Conservation (phyloP, 2,888 invertebrate genomes). For the Eilema griseolum region DNA sequence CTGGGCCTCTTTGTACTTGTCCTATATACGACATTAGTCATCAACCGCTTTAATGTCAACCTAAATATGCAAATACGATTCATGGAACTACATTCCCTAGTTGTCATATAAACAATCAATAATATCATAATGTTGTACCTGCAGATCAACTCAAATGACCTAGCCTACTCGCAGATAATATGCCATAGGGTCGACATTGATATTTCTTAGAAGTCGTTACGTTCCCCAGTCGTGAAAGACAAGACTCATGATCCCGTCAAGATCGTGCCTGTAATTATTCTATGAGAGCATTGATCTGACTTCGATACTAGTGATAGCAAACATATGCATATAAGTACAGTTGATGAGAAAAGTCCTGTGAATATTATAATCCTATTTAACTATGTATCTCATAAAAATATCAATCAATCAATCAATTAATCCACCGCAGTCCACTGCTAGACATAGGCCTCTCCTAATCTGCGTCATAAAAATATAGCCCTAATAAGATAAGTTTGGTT, state of each 20-base stretch:
- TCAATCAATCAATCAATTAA: no score
- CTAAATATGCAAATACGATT: background rate
- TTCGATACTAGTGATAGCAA: background rate
- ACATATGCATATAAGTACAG: background rate
- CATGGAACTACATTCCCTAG: background rate
- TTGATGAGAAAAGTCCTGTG: background rate
- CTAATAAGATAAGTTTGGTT: background rate
- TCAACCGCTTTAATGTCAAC: background rate
- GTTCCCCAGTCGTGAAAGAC: constrained; percentile 7
- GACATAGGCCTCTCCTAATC: no score
- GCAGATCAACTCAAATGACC: background rate
- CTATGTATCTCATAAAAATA: no score
- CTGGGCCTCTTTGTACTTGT: background rate
- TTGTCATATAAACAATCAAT: constrained; percentile 2
- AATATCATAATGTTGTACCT: background rate
- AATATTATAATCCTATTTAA: background rate
- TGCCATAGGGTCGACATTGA: constrained; percentile 5
- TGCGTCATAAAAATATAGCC: background rate
- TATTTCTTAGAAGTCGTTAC: constrained; percentile 10
- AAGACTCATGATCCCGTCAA: no score
- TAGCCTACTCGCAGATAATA: background rate
- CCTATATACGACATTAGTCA: background rate
- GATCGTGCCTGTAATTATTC: constrained; percentile 2
- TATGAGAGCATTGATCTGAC: constrained; percentile 4
- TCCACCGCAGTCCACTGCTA: no score